These are phyloP conservation scores for roundworm (Caenorhabditis elegans) DNA, from an alignment of 1,140 invertebrate genomes.

Conservation along the genomic window WBcel235 BX284606.5:14713001-14713500, in stretches of 20 bases:
- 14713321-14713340: constrained; percentile 31
- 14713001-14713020: constrained; percentile 43
- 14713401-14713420: no score
- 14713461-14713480: constrained; percentile 57
- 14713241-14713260: constrained; percentile 58
- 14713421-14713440: constrained; percentile 25
- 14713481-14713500: constrained; percentile 35
- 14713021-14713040: constrained; percentile 49
- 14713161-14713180: constrained; percentile 54
- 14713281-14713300: constrained; percentile 30
- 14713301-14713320: constrained; percentile 45
- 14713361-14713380: constrained; percentile 61
- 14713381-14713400: constrained; percentile 59
- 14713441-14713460: constrained; percentile 60
- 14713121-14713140: constrained; percentile 41
- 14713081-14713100: constrained; percentile 33
- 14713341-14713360: constrained; percentile 38
- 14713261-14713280: constrained; percentile 30
- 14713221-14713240: constrained; percentile 51
- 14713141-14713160: constrained; percentile 47
- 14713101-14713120: constrained; percentile 49
- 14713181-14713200: not conserved
- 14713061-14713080: constrained; percentile 47
- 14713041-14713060: constrained; percentile 39
- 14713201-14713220: constrained; percentile 56